Percentiles rank a stretch among this genome's conserved stretches.
phyloP scores from a whole-genome alignment of 2,113 vertebrate genomes.

The Chelonoidis abingdonii region DNA sequence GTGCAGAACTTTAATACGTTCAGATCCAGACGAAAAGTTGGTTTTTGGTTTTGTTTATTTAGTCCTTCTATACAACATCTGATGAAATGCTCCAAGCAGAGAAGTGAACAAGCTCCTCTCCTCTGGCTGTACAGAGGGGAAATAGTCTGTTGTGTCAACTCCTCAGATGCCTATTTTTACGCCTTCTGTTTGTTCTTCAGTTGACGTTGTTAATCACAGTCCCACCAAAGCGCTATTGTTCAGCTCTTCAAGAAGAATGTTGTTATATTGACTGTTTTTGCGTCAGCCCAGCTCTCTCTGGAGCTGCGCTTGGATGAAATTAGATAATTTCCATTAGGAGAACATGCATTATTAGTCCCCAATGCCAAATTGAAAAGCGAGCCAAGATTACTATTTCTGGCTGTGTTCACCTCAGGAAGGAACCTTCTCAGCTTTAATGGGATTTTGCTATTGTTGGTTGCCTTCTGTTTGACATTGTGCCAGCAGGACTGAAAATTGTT shows the following conservation, averaged over 20 bases:
- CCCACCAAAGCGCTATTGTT: conserved; percentile 86
- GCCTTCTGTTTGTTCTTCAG: conserved; percentile 84
- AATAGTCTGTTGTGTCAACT: conserved; percentile 76
- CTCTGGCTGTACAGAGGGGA: conserved; percentile 71
- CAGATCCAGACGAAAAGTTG: conserved; percentile 63
- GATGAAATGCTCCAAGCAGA: conserved; percentile 64
- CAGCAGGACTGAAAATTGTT: conserved; percentile 85
- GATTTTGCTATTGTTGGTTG: conserved; percentile 96
- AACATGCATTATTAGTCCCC: conserved; percentile 92
- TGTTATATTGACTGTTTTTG: conserved; percentile 90
- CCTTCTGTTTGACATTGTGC: conserved; percentile 95
- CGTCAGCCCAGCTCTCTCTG: conserved; percentile 83
- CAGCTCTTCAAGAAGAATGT: conserved; percentile 89
- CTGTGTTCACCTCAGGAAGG: conserved; percentile 96
- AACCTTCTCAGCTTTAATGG: conserved; percentile 98
- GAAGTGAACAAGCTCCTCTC: conserved; percentile 61
- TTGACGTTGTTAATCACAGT: conserved; percentile 83
- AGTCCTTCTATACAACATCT: conserved; percentile 44
- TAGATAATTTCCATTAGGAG: conserved; percentile 95
- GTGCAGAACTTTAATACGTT: conserved; percentile 34
- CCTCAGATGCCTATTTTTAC: conserved; percentile 87
- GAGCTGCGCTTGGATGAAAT: conserved; percentile 90
- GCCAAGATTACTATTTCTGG: conserved; percentile 98
- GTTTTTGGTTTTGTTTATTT: neutral
- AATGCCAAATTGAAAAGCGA: conserved; percentile 82